Evolutionary conservation across 2,888 invertebrate genomes (phyloP), one percentile per base, ranked within the genome.

Genomic region (Xanthorhoe designata): DNA sequence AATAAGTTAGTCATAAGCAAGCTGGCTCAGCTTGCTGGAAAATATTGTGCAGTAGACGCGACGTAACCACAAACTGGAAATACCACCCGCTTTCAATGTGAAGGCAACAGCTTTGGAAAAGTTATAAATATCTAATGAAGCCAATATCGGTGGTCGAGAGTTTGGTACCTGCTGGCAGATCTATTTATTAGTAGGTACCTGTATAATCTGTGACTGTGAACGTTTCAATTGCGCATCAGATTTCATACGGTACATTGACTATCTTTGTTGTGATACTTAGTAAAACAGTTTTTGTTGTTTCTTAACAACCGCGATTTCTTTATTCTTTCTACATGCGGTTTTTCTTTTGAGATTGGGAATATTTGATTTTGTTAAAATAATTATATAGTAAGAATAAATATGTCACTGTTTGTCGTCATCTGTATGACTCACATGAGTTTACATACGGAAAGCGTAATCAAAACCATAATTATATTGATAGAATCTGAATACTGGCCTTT

Each of bases 91-190:
- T 47, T 47, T 45, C 45, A 45, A 45, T 45, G 45, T 45, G 15
- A 45, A 47, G 47, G 17, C 13, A 38, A 1, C 7, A 47, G 15
- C 47, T 15, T 17, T 17, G 47, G 13, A 42, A 15, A 47, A 47
- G 47, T 17, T 47, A 47, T 47, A 47, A 47, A 47, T 47, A 47
- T 17, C 17, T 5, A 45, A 47, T 47, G 47, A 47, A 17, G 15
- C 17, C 17, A 47, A 47, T 47, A 47, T 17, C 15, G 47, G 47
- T 47, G 47, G 47, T 47, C 47, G 47, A 47, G 47, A 47, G 7
- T 47, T 17, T 17, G 7, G 47, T 6, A 47, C 15, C 15, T 47
- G 47, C 15, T 17, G 1, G 4, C 17, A 4, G 8, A 47, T 7
- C 47, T 47, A 17, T 47, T 17, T n/a, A n/a, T n/a, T n/a, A n/a